phyloP scores from a whole-genome alignment of 2,113 vertebrate species.

The Lethenteron reissneri region DNA sequence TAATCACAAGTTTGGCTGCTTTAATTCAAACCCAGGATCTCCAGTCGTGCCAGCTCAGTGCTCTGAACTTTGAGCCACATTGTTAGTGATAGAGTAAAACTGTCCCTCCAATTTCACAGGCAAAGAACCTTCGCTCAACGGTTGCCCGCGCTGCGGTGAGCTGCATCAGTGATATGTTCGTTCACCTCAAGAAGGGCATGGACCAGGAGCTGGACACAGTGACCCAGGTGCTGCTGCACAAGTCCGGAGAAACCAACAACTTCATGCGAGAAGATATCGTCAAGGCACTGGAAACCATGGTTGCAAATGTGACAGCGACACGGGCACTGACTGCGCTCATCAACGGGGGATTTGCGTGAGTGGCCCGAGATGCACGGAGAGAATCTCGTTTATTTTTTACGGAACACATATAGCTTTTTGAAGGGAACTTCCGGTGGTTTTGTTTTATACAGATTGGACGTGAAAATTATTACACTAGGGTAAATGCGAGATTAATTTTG shows the following conservation, averaged over 20 bases:
- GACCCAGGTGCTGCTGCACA: constrained; percentile 57
- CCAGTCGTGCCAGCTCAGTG: too few species aligned
- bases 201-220: constrained; percentile 69
- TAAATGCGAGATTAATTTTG: too few species aligned
- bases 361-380: not conserved
- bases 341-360: constrained; percentile 56
- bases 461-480: too few species aligned
- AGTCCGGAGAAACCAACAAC: constrained; percentile 56
- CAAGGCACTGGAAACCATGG: constrained; percentile 58
- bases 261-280: constrained; percentile 85
- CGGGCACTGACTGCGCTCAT: constrained; percentile 52
- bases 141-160: constrained; percentile 68
- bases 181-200: constrained; percentile 53
- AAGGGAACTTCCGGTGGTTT: too few species aligned
- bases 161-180: constrained; percentile 60
- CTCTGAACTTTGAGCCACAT: too few species aligned
- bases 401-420: too few species aligned
- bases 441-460: too few species aligned
- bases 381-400: too few species aligned
- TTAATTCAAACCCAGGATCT: constrained; percentile 9
- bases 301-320: constrained; percentile 52
- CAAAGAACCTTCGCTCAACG: constrained; percentile 79
- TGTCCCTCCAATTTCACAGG: constrained; percentile 22
- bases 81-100: too few species aligned
- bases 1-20: constrained; percentile 8